Evolutionary conservation across 2,888 invertebrate genomes (phyloP), one percentile per base, ranked within the genome.

Genomic region (Nomada goodeniana): DNA sequence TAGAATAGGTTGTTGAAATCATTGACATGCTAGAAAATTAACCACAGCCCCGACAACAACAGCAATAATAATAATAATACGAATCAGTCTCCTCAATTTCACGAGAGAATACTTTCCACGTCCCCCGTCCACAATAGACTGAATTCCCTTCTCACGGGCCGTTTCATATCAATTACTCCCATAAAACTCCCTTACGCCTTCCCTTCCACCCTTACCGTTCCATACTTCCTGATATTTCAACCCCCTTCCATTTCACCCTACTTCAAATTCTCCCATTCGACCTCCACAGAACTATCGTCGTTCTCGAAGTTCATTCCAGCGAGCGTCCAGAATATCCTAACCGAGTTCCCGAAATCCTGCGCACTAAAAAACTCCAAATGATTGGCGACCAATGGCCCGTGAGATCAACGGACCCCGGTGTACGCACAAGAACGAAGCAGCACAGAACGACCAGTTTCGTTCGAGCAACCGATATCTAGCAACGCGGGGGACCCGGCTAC

Each of bases 361-460:
- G n/a, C 29, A 52, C 20, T 20, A 42, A 55, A 55, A 59, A 42
- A 44, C 36, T 44, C 44, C 53, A 36, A 55, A 73, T 53, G 64
- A 69, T 70, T 63, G 55, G 52, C 64, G 80, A 55, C 42, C 72
- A 68, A 69, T 65, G 80, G 79, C 73, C 73, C 68, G 68, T 69
- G 60, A 69, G 53, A 47, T 10, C 36, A 57, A 50, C 23, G 15
- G 50, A 10, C 47, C 10, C 13, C 5, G 7, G 36, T 36, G 7
- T 36, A 10, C 15, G n/a, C 50, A 47, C n/a, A 52, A 57, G 61
- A 77, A 60, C 15, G 57, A 42, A 69, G 5, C 26, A 55, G 29
- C 59, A 29, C 29, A 29, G 29, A 29, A 29, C 83, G 85, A 83
- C 83, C 36, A 5, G 84, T 82, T 88, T 86, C 86, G 86, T 81